A percentile compares a stretch with the other conserved stretches of the same genome.
phyloP scores from a whole-genome alignment of 2,113 vertebrate species.

The Conger conger region DNA sequence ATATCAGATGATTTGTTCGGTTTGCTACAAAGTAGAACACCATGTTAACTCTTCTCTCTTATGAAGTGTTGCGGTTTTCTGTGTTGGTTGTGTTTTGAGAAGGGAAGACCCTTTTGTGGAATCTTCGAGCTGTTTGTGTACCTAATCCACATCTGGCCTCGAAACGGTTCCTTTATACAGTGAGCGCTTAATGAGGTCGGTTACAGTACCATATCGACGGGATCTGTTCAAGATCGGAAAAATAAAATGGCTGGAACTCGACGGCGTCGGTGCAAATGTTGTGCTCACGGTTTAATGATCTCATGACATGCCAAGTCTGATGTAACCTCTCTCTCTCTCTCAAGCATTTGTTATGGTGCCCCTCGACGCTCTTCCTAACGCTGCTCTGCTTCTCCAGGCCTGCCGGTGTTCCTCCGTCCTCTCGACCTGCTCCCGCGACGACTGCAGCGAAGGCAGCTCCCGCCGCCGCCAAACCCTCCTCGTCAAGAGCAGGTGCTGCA shows the following conservation, averaged over 20 bases:
- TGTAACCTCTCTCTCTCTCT: neutral
- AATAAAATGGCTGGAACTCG: neutral
- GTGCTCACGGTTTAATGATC: neutral
- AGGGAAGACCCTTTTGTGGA: neutral
- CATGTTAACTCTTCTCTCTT: neutral
- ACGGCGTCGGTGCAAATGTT: neutral
- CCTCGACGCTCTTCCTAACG: neutral
- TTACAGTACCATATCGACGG: neutral
- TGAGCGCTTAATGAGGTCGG: neutral
- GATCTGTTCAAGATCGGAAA: neutral
- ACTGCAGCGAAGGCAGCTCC: conserved; percentile 40
- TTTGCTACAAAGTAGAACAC: neutral
- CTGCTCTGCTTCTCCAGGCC: conserved; percentile 47
- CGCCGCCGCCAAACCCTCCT: conserved; percentile 47
- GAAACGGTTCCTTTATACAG: neutral
- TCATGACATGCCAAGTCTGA: neutral
- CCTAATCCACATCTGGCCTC: neutral
- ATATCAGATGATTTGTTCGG: neutral
- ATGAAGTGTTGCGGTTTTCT: neutral
- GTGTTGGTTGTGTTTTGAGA: neutral
- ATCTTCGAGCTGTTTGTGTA: neutral
- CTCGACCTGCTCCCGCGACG: conserved; percentile 55
- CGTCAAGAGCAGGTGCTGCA: conserved; percentile 58
- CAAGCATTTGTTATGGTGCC: neutral
- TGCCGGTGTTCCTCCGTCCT: conserved; percentile 40